phyloP scores from a whole-genome alignment of 2,888 invertebrate genomes.

The Itoplectis maculator region DNA sequence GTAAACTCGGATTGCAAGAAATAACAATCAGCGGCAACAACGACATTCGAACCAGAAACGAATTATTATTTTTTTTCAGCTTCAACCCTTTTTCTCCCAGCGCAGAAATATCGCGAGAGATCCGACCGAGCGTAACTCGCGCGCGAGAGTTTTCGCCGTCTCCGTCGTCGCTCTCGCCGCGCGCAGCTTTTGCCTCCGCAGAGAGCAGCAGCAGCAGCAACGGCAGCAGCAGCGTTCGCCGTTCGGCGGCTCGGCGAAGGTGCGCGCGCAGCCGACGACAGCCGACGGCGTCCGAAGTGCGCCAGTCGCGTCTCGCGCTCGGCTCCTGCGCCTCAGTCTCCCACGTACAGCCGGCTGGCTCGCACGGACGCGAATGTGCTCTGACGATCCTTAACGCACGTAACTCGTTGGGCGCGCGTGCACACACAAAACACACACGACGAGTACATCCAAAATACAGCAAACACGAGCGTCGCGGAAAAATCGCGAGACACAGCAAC shows the following conservation, averaged over 20 bases:
- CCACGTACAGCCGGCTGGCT: conserved; percentile 69
- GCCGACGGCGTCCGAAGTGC: conserved; percentile 63
- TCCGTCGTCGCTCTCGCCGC: conserved; percentile 3
- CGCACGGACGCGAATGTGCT: conserved; percentile 59
- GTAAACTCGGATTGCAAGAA: too few relatives aligned
- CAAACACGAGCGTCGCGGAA: not conserved
- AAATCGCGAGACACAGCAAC: not conserved
- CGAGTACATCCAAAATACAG: conserved; percentile 9
- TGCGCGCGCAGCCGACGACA: conserved; percentile 45
- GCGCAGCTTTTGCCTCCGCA: conserved; percentile 25
- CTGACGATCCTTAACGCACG: not conserved
- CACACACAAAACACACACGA: not conserved
- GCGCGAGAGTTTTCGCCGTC: not conserved
- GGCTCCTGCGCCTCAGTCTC: conserved; percentile 64
- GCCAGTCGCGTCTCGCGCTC: conserved; percentile 39
- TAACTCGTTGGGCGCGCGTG: conserved; percentile 58
- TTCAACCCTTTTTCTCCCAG: too few relatives aligned
- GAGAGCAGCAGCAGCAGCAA: too few relatives aligned
- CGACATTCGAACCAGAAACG: too few relatives aligned
- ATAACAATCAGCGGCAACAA: too few relatives aligned
- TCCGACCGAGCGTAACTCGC: too few relatives aligned
- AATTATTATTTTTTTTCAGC: too few relatives aligned
- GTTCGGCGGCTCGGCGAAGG: conserved; percentile 45
- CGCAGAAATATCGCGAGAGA: too few relatives aligned
- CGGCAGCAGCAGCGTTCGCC: not conserved